A percentile compares a stretch with the other conserved stretches of the same genome.
phyloP scores from a whole-genome alignment of 2,888 invertebrate species.

The Marronus borbonicus region DNA sequence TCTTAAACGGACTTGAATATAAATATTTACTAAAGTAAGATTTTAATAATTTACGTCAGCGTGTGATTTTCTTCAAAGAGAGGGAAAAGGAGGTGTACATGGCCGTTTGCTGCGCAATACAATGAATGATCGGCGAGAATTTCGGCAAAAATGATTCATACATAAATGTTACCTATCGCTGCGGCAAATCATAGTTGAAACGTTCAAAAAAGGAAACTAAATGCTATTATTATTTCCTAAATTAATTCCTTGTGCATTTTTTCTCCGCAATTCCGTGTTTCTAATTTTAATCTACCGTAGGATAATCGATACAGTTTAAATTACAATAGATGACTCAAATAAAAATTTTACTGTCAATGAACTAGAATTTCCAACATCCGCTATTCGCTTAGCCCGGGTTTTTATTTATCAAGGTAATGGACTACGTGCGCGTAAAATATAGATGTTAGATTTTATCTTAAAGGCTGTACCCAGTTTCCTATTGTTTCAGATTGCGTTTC shows the following conservation, averaged over 20 bases:
- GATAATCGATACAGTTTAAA: constrained; percentile 6
- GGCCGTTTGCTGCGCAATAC: constrained; percentile 2
- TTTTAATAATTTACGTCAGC: constrained; percentile 24
- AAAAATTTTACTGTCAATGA: constrained; percentile 28
- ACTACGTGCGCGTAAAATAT: constrained; percentile 4
- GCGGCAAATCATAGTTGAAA: not conserved
- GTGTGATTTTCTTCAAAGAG: constrained; percentile 14
- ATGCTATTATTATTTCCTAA: not conserved
- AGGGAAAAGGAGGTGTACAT: not conserved
- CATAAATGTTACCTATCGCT: not conserved
- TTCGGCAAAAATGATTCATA: constrained; percentile 25
- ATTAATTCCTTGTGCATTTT: too few relatives aligned
- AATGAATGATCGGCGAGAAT: constrained; percentile 12
- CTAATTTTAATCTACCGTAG: not conserved
- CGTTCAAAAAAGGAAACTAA: not conserved
- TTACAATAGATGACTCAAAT: constrained; percentile 22
- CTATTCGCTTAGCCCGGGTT: constrained; percentile 19
- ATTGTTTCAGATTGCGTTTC: constrained; percentile 20
- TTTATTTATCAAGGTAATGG: constrained; percentile 16
- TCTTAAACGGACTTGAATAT: constrained; percentile 3
- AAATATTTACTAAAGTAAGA: constrained; percentile 31
- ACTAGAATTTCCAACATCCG: constrained; percentile 48
- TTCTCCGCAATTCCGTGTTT: too few relatives aligned
- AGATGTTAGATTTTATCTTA: constrained; percentile 33
- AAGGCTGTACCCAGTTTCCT: constrained; percentile 1